Conservation (phyloP, 1,140 invertebrate genomes). For the Formica exsecta region DNA sequence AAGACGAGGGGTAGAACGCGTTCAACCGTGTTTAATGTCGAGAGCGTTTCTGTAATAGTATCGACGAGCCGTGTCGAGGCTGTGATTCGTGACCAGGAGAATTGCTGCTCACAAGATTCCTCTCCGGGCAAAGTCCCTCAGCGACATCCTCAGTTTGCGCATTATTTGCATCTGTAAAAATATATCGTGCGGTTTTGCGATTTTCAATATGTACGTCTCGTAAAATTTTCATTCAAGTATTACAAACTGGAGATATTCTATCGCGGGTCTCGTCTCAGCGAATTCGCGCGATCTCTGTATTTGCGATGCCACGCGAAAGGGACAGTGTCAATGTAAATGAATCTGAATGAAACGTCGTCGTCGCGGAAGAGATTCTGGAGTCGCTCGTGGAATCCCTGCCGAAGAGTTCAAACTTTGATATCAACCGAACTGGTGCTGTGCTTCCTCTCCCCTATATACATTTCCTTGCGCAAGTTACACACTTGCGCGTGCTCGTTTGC, state of each 20-base stretch:
- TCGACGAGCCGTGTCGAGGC: slow-evolving; percentile 66
- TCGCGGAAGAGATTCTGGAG: not conserved
- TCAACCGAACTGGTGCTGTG: slow-evolving; percentile 32
- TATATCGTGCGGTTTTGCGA: not conserved
- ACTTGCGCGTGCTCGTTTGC: not conserved
- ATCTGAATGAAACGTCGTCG: slow-evolving; percentile 8
- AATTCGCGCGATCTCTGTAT: not conserved
- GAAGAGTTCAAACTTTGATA: slow-evolving; percentile 45
- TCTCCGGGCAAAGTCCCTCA: not conserved
- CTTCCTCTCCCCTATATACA: not conserved
- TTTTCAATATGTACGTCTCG: not conserved
- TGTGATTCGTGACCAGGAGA: slow-evolving; percentile 45
- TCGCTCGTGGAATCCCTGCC: slow-evolving; percentile 35
- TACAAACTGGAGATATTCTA: not conserved
- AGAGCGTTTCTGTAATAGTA: slow-evolving; percentile 68
- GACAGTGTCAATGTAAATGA: not conserved
- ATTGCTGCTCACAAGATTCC: slow-evolving; percentile 42
- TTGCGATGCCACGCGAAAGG: not conserved
- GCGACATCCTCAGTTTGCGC: not conserved
- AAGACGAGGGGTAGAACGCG: slow-evolving; percentile 61
- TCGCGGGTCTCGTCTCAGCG: not conserved
- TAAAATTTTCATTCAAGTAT: not conserved
- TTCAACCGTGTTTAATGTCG: slow-evolving; percentile 64
- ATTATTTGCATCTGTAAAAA: not conserved
- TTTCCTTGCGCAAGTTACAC: slow-evolving; percentile 33